Conservation (phyloP, 53 echinoderm and acorn worm species). For the Apostichopus leukothele region DNA sequence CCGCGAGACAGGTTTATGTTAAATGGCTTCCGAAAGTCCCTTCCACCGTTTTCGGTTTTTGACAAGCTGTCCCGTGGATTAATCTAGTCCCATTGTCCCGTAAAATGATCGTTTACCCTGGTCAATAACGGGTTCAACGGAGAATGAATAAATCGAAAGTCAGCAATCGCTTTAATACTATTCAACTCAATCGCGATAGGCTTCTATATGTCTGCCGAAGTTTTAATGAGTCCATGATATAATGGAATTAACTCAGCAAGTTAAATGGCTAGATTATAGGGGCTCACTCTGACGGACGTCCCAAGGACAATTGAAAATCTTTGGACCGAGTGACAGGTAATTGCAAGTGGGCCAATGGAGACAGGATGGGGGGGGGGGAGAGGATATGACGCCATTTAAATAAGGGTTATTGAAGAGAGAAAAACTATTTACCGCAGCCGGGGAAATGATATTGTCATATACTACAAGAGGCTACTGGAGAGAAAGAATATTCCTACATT, state of each 20-base stretch:
- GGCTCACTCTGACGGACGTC: slow-evolving; percentile 9
- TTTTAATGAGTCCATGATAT: slow-evolving; percentile 18
- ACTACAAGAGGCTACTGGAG: no score
- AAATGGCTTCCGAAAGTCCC: slow-evolving; percentile 32
- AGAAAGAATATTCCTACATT: no score
- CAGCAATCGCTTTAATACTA: slow-evolving; percentile 17
- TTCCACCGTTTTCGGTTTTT: slow-evolving; percentile 1
- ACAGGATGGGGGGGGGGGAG: not conserved
- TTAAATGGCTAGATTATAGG: slow-evolving; percentile 32
- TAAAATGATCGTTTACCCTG: slow-evolving; percentile 37
- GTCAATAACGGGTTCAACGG: slow-evolving; percentile 35
- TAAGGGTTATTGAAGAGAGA: not conserved
- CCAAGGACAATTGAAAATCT: slow-evolving; percentile 34
- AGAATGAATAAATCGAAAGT: slow-evolving; percentile 36
- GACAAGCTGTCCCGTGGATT: slow-evolving; percentile 33
- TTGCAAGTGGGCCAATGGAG: not conserved
- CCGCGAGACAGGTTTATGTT: slow-evolving; percentile 27
- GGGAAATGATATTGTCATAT: no score
- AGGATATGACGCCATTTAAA: not conserved
- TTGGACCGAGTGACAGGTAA: slow-evolving; percentile 23
- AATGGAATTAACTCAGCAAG: slow-evolving; percentile 28
- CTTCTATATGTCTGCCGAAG: slow-evolving; percentile 33
- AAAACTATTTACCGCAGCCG: no score
- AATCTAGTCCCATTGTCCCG: slow-evolving; percentile 26
- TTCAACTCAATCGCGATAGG: slow-evolving; percentile 27